Base-by-base conservation (phyloP, 2,113 vertebrate genomes). In the Zosterops pallidus region DNA sequence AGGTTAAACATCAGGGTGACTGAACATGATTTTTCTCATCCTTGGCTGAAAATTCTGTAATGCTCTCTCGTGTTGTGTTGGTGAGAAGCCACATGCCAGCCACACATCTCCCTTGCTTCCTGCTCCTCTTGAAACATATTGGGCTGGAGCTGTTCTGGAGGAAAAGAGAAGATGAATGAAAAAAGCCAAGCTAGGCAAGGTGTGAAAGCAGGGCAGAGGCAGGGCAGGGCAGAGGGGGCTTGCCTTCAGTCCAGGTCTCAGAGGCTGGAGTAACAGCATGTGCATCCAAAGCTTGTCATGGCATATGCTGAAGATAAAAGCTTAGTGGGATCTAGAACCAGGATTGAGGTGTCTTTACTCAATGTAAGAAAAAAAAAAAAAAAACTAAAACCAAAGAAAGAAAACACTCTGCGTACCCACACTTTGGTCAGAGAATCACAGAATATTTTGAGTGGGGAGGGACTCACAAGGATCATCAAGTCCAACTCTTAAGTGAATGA, bases 21-120 rank as follows among this genome's bases (percentile, higher is more conserved):
- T 52, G 41, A 76, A 83, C 60, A 29, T 68, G 71, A 59, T 12
- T 79, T 81, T 78, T n/a, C 22, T 7, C 46, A 39, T 72, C n/a
- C 47, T 90, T 80, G 53, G 44, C 71, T 83, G 86, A 76, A 86
- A 77, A 83, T 62, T 44, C 42, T 0, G 0, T 33, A 22, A 21
- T 57, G 55, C 44, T 80, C 76, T 94, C 65, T n/a, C 1, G 0
- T 80, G 37, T 46, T 1, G 0, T 55, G 64, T 55, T 21, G 5
- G 4, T 88, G 39, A 63, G 53, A 82, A 71, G 71, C 63, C 62
- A 42, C 33, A 5, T 10, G 57, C 53, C 68, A 68, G 49, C n/a
- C 9, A 55, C n/a, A 22, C 33, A 47, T 46, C 72, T 80, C 35
- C 44, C 19, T 55, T 72, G 49, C 56, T 84, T 25, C 26, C 26